Evolutionary conservation across 2,888 invertebrate species (phyloP).

Genomic region (Nysson spinosus): DNA sequence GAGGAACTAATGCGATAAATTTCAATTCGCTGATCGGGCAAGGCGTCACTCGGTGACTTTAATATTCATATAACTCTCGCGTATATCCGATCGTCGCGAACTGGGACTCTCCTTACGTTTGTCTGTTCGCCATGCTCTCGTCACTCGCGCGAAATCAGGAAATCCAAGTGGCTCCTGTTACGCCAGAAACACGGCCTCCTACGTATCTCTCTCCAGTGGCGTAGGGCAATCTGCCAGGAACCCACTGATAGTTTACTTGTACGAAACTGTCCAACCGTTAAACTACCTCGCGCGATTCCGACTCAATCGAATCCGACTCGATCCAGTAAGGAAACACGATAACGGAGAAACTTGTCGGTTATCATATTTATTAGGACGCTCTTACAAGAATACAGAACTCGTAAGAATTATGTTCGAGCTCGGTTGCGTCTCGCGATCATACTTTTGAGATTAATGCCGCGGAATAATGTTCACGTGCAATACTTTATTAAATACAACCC

Average conservation of each 20-base stretch:
- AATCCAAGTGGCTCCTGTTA: slow-evolving; percentile 11
- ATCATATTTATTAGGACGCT: too few relatives aligned
- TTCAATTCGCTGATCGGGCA: slow-evolving; percentile 57
- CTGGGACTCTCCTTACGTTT: not conserved
- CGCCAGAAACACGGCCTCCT: not conserved
- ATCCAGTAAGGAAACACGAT: too few relatives aligned
- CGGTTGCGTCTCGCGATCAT: too few relatives aligned
- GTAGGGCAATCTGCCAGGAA: slow-evolving; percentile 1
- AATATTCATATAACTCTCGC: slow-evolving; percentile 52
- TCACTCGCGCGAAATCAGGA: slow-evolving; percentile 27
- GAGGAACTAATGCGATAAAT: slow-evolving; percentile 64
- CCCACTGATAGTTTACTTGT: slow-evolving; percentile 17
- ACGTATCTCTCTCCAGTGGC: slow-evolving; percentile 1
- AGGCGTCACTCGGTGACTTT: slow-evolving; percentile 49
- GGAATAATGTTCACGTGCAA: too few relatives aligned
- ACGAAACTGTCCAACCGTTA: slow-evolving; percentile 3
- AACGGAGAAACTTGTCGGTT: too few relatives aligned
- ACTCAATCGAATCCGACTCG: too few relatives aligned
- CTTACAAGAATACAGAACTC: too few relatives aligned
- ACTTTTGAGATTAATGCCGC: too few relatives aligned
- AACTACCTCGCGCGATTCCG: too few relatives aligned
- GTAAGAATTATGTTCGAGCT: too few relatives aligned
- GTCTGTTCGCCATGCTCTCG: not conserved
- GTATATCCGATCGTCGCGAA: slow-evolving; percentile 15
- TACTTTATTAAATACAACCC: too few relatives aligned